Evolutionary conservation across 2,113 vertebrate genomes (phyloP).

Genomic region (Hypocryptadius cinnamomeus): DNA sequence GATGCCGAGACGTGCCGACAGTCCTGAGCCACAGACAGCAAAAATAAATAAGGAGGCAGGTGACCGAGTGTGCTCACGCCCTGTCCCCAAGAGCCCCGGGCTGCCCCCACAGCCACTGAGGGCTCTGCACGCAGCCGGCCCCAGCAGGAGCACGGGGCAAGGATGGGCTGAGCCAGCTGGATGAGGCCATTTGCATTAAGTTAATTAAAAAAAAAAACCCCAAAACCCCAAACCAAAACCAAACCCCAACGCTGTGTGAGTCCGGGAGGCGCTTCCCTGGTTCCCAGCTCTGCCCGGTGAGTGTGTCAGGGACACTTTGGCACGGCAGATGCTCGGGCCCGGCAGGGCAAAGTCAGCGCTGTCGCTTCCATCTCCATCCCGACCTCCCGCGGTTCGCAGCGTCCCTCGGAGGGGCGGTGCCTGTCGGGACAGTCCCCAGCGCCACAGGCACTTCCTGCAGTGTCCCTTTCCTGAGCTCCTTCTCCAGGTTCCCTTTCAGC

Average conservation of each 20-base stretch:
- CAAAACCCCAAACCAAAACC: neutral
- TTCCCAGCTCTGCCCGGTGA: neutral
- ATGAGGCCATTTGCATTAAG: slow-evolving; percentile 19
- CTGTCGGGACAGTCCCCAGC: neutral
- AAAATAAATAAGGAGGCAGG: slow-evolving; percentile 33
- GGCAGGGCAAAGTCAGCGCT: neutral
- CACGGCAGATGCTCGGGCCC: neutral
- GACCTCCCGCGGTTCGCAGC: neutral
- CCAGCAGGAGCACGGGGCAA: neutral
- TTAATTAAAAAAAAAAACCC: neutral
- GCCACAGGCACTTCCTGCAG: neutral
- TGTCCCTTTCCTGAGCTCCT: neutral
- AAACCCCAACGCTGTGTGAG: neutral
- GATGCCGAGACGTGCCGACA: neutral
- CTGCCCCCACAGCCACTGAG: neutral
- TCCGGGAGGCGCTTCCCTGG: neutral
- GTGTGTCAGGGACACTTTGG: slow-evolving; percentile 21
- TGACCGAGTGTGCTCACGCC: neutral
- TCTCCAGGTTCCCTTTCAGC: slow-evolving; percentile 26
- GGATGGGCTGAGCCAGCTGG: neutral
- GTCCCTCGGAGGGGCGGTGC: neutral
- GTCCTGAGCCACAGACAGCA: neutral
- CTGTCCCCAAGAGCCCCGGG: neutral
- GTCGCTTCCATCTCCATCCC: neutral
- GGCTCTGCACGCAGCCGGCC: neutral